Evolutionary conservation across 2,888 invertebrate genomes (phyloP).

Genomic region (Drosophila lacicola): DNA sequence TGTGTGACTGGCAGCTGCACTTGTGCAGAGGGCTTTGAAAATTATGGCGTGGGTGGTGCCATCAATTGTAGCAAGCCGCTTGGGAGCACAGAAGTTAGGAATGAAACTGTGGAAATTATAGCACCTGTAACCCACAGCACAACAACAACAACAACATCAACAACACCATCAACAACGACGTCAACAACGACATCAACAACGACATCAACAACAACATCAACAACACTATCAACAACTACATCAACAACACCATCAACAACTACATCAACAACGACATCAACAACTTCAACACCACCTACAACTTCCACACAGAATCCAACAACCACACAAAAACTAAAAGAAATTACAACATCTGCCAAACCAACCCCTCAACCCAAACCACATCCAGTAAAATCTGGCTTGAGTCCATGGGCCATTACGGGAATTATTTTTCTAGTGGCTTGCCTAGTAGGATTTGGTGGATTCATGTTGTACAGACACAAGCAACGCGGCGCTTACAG

Average conservation of each 20-base stretch:
- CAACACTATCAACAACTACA: background rate
- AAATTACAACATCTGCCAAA: background rate
- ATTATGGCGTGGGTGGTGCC: background rate
- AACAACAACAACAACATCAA: background rate
- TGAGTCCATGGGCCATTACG: constrained; percentile 24
- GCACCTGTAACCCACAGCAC: background rate
- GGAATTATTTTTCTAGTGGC: constrained; percentile 19
- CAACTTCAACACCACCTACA: background rate
- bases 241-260: background rate
- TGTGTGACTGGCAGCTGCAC: background rate
- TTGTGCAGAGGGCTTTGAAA: background rate
- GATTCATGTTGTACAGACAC: constrained; percentile 5
- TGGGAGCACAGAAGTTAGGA: too few relatives aligned
- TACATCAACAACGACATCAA: background rate
- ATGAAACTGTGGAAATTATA: background rate
- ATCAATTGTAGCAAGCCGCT: background rate
- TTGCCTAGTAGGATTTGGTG: constrained; percentile 3
- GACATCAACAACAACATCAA: background rate
- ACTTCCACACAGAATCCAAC: background rate
- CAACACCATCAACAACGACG: background rate
- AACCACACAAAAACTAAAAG: background rate
- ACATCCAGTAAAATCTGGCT: background rate
- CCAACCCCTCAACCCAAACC: background rate
- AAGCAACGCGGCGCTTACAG: constrained; percentile 11
- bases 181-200: background rate